phyloP scores from a whole-genome alignment of 2,797 vertebrate species.

The Sebastes hubbsi region DNA sequence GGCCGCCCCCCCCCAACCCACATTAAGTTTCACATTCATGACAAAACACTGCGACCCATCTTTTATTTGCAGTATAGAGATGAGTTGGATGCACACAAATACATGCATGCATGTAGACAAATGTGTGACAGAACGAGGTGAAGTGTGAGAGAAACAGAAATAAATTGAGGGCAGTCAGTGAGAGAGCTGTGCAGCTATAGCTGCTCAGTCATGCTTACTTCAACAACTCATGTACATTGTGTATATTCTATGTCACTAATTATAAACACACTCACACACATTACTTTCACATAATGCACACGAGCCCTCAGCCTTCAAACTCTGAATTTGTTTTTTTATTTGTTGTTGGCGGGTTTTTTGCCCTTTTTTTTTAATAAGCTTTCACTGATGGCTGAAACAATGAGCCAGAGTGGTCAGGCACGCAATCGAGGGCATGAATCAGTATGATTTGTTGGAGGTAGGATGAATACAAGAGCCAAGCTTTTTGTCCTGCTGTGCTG shows the following conservation, averaged over 20 bases:
- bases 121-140: not conserved
- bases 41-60: not conserved
- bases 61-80: not conserved
- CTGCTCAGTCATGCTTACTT: slow-evolving; percentile 55
- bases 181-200: slow-evolving; percentile 9
- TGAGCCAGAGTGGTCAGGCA: slow-evolving; percentile 7
- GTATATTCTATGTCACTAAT: slow-evolving; percentile 52
- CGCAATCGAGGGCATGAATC: slow-evolving; percentile 35
- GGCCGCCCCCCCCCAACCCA: not conserved
- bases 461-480: slow-evolving; percentile 16
- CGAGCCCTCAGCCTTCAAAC: not conserved
- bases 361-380: not conserved
- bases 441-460: slow-evolving; percentile 40
- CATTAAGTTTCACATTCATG: not conserved
- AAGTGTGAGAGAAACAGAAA: slow-evolving; percentile 1
- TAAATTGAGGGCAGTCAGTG: slow-evolving; percentile 8
- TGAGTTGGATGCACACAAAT: not conserved
- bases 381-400: slow-evolving; percentile 20
- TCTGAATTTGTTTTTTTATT: slow-evolving; percentile 23
- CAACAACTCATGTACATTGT: slow-evolving; percentile 31
- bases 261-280: slow-evolving; percentile 22
- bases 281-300: slow-evolving; percentile 40
- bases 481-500: slow-evolving; percentile 20
- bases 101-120: not conserved
- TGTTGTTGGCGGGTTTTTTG: not conserved